Conservation (phyloP, 2,113 vertebrate genomes). For the Rousettus leschenaultii region DNA sequence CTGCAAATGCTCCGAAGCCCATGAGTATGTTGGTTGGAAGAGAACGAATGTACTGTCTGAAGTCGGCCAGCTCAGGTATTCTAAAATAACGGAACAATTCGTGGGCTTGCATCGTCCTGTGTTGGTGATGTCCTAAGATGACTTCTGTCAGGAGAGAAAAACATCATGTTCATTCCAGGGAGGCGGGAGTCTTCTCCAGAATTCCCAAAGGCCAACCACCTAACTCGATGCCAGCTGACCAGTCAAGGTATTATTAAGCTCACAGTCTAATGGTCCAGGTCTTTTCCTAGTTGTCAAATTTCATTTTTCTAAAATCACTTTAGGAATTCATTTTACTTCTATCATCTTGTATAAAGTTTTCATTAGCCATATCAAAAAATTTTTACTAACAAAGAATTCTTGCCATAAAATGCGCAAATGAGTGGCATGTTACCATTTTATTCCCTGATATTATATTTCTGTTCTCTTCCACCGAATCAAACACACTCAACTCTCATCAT, state of each 20-base stretch:
- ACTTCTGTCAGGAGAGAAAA: slow-evolving; percentile 73
- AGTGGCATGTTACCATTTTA: background rate
- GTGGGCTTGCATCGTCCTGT: slow-evolving; percentile 89
- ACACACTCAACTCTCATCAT: background rate
- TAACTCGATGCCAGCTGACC: background rate
- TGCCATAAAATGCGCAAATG: background rate
- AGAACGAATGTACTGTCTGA: slow-evolving; percentile 91
- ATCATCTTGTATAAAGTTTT: background rate
- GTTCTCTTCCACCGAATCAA: background rate
- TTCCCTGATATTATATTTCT: background rate
- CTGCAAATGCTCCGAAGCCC: slow-evolving; percentile 95
- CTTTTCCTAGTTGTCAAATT: background rate
- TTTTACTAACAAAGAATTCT: background rate
- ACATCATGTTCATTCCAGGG: background rate
- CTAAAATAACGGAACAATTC: slow-evolving; percentile 93
- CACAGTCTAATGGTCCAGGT: background rate
- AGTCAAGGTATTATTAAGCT: background rate
- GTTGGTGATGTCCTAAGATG: background rate
- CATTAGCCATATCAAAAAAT: background rate
- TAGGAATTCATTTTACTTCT: background rate
- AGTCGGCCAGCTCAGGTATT: slow-evolving; percentile 92
- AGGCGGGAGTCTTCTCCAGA: background rate
- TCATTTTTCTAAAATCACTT: background rate
- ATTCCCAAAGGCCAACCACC: background rate
- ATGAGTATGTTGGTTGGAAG: slow-evolving; percentile 93